Evolutionary conservation across 2,888 invertebrate species (phyloP), one percentile per base, ranked within the genome.

Genomic region (Volucella bombylans): DNA sequence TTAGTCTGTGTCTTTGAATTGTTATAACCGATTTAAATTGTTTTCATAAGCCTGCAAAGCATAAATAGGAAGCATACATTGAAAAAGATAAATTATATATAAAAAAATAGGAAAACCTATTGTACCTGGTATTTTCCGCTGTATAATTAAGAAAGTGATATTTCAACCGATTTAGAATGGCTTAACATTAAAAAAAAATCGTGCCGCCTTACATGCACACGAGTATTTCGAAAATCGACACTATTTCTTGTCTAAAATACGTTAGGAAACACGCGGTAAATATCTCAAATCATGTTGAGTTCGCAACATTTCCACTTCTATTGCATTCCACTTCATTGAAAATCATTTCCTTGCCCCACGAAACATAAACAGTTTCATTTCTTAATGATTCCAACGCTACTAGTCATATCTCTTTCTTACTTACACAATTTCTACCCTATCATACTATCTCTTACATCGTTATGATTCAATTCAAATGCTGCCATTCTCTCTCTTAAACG

Each of bases 261-360:
- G 2, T 10, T 62, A 1, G 10, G 1, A 47, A 59, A 41, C 49
- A 49, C 2, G 49, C 49, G 8, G 14, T 14, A 43, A 8, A n/a
- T 52, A 23, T 65, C 10, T 10, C 9, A 15, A 8, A 62, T 31
- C 41, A 57, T 15, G 39, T 57, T 41, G 43, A 64, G 43, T 74
- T 74, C 65, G 74, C 49, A 74, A 71, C 59, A 76, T 65, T 71
- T 67, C 52, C 65, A 50, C 14, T 67, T 59, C n/a, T 0, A 10
- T 15, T n/a, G 31, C 52, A 38, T 82, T 65, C 59, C 71, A 49
- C 12, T 52, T 14, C 23, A 41, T 59, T 67, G 62, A 81, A 78
- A 73, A 55, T n/a, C 12, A 6, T 8, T 45, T 49, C 11, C 55
- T 50, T 31, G 49, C 31, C 6, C 6, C 31, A 31, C 6, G 31